phyloP scores from a whole-genome alignment of 2,888 invertebrate genomes.

The Trilocha varians region DNA sequence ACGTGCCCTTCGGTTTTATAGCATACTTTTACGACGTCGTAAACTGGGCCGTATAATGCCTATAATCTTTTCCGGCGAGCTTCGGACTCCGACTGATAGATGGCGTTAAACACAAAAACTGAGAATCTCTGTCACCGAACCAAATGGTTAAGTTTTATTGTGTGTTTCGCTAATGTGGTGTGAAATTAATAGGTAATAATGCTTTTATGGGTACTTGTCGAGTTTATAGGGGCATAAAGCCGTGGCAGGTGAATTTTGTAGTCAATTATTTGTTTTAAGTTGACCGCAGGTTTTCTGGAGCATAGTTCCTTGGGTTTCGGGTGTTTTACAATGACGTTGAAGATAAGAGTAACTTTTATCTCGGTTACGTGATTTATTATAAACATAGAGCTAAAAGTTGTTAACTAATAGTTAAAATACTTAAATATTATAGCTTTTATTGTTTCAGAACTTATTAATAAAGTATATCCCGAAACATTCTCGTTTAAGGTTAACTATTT shows the following conservation, averaged over 20 bases:
- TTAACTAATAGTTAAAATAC: too few species aligned
- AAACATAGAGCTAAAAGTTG: too few species aligned
- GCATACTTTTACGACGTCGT: conserved; percentile 70
- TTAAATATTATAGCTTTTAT: too few species aligned
- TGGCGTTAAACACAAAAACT: conserved; percentile 61
- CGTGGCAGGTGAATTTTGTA: conserved; percentile 52
- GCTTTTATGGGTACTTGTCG: conserved; percentile 66
- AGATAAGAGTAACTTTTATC: too few species aligned
- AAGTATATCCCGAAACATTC: too few species aligned
- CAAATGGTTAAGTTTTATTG: conserved; percentile 70
- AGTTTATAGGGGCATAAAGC: conserved; percentile 65
- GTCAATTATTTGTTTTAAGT: conserved; percentile 55
- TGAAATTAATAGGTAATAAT: conserved; percentile 74
- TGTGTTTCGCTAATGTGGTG: conserved; percentile 73
- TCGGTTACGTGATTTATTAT: too few species aligned
- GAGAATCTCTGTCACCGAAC: conserved; percentile 60
- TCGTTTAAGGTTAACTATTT: too few species aligned
- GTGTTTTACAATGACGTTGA: neutral
- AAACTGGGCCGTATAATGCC: conserved; percentile 65
- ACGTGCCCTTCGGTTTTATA: conserved; percentile 70
- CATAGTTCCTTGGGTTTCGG: conserved; percentile 32
- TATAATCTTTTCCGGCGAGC: conserved; percentile 65
- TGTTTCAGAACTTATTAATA: too few species aligned
- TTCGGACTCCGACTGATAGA: conserved; percentile 44
- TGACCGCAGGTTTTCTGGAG: conserved; percentile 46